These are phyloP conservation scores for Leptodactylus fallax DNA, from an alignment of 2,797 vertebrate genomes.

Conservation along the genomic window DNA sequence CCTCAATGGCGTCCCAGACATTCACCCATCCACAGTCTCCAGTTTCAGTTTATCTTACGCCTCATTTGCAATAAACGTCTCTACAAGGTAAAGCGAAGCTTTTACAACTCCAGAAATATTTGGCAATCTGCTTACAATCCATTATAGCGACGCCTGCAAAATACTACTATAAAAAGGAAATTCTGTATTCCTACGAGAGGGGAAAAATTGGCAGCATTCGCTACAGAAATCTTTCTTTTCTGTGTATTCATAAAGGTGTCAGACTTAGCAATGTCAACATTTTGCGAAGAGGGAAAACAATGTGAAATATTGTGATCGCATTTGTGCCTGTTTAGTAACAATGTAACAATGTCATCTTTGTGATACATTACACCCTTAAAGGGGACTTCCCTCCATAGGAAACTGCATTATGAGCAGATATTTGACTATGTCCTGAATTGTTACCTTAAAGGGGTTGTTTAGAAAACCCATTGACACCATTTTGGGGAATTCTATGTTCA, in stretches of 20 bases:
- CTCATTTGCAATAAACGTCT: slow-evolving; percentile 37
- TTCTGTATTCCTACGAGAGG: slow-evolving; percentile 14
- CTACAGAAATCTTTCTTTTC: slow-evolving; percentile 13
- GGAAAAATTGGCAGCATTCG: slow-evolving; percentile 11
- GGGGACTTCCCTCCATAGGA: not conserved
- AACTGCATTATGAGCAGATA: no score
- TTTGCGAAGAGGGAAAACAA: not conserved
- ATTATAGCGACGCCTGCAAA: slow-evolving; percentile 35
- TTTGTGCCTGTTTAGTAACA: not conserved
- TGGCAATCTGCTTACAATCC: slow-evolving; percentile 28
- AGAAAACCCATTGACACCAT: no score
- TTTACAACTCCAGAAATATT: slow-evolving; percentile 43
- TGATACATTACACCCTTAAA: not conserved
- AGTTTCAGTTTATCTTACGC: not conserved
- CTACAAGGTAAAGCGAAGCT: not conserved
- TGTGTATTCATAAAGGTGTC: slow-evolving; percentile 39
- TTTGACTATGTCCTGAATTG: not conserved
- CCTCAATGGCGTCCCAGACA: not conserved
- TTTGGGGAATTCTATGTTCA: no score
- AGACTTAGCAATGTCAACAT: slow-evolving; percentile 16
- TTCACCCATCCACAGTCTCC: not conserved
- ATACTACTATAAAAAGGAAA: slow-evolving; percentile 44
- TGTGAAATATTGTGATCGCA: slow-evolving; percentile 10
- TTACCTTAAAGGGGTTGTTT: not conserved
- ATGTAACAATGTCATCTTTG: not conserved